Percentiles rank a stretch among this genome's conserved stretches.
phyloP scores from a whole-genome alignment of 1,140 invertebrate genomes.

The Bactericera cockerelli region DNA sequence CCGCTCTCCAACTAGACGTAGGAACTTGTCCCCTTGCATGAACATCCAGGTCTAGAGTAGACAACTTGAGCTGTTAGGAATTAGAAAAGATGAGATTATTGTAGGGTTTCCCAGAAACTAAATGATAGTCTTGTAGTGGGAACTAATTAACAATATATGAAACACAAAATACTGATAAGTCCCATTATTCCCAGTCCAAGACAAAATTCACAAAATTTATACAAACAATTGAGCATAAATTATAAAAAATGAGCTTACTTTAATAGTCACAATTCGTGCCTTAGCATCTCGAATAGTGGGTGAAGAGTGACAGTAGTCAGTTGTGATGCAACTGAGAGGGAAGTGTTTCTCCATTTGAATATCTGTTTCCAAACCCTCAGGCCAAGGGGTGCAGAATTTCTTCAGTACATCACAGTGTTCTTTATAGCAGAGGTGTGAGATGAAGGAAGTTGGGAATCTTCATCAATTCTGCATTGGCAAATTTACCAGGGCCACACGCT shows the following conservation, averaged over 20 bases:
- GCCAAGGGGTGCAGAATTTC: constrained; percentile 87
- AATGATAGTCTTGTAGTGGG: too few species aligned
- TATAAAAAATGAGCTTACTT: constrained; percentile 35
- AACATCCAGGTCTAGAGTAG: constrained; percentile 51
- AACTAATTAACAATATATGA: too few species aligned
- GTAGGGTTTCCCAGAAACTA: too few species aligned
- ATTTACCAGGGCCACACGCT: constrained; percentile 57
- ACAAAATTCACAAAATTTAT: too few species aligned
- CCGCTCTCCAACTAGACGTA: constrained; percentile 61
- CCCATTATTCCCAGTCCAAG: too few species aligned
- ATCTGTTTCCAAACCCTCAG: constrained; percentile 56
- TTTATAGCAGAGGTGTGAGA: constrained; percentile 85
- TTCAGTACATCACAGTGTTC: constrained; percentile 86
- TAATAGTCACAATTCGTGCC: constrained; percentile 62
- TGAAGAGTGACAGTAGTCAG: constrained; percentile 78
- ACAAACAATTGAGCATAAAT: too few species aligned
- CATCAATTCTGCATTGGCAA: constrained; percentile 86
- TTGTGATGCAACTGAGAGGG: constrained; percentile 64
- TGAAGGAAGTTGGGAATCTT: constrained; percentile 99
- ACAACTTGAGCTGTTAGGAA: constrained; percentile 56
- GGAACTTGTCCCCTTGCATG: constrained; percentile 79
- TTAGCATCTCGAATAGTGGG: constrained; percentile 76
- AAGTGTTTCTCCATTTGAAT: constrained; percentile 61
- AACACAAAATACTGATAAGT: too few species aligned
- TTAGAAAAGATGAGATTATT: too few species aligned